These are phyloP conservation scores for Eretmocerus hayati DNA, from an alignment of 2,888 invertebrate genomes.

Conservation along the genomic window DNA sequence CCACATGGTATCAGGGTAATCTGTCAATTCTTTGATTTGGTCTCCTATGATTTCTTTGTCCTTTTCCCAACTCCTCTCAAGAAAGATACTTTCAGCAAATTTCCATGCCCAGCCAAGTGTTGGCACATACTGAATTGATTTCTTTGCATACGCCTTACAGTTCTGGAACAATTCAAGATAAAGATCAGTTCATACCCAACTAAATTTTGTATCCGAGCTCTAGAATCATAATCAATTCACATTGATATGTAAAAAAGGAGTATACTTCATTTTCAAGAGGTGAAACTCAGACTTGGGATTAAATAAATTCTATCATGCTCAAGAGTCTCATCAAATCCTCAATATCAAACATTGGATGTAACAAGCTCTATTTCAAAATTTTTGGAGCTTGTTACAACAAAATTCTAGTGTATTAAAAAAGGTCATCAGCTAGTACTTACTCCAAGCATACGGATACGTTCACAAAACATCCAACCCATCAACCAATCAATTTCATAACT, in stretches of 20 bases:
- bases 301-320: no score
- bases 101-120: conserved; percentile 96
- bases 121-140: conserved; percentile 83
- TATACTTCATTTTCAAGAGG: no score
- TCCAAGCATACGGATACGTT: conserved; percentile 72
- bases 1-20: conserved; percentile 89
- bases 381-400: not conserved
- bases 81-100: conserved; percentile 88
- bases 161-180: conserved; percentile 61
- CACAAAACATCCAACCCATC: conserved; percentile 86
- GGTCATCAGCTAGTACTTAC: no score
- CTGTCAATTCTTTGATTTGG: conserved; percentile 73
- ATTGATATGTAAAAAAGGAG: no score
- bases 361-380: no score
- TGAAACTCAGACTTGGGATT: no score
- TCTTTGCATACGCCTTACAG: conserved; percentile 92
- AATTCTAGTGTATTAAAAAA: not conserved
- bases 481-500: conserved; percentile 95
- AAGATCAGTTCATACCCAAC: no score
- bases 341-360: no score
- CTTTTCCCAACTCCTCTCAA: conserved; percentile 85
- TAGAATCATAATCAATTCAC: no score
- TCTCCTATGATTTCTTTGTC: conserved; percentile 75
- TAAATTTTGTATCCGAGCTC: no score
- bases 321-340: no score